A percentile compares a stretch with the other conserved stretches of the same genome.
These are phyloP conservation scores for Chanos chanos DNA, from an alignment of 2,797 vertebrate species.

Conservation along the genomic window DNA sequence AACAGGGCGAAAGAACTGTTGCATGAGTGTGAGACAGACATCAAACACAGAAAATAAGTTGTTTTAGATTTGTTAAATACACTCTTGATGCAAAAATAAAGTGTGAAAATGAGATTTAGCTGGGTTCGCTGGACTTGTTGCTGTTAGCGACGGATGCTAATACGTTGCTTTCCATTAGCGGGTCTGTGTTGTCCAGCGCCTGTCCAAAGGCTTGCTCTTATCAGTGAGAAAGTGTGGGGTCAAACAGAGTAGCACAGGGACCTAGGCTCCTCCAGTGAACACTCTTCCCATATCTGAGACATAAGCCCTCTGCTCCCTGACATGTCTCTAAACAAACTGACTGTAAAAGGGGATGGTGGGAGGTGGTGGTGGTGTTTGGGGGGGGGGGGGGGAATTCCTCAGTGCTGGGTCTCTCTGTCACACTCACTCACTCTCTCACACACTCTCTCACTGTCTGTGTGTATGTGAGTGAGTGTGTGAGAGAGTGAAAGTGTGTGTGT, in stretches of 20 bases:
- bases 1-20: too few species aligned
- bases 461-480: too few species aligned
- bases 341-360: conserved; percentile 66
- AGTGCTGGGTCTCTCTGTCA: conserved; percentile 67
- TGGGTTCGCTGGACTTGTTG: neutral
- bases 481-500: too few species aligned
- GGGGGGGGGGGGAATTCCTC: conserved; percentile 68
- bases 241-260: conserved; percentile 58
- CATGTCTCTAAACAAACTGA: conserved; percentile 74
- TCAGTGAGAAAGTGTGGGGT: conserved; percentile 52
- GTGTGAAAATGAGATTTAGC: too few species aligned
- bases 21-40: too few species aligned
- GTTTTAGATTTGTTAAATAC: too few species aligned
- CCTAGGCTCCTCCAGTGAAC: conserved; percentile 69
- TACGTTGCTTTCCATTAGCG: neutral
- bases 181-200: neutral
- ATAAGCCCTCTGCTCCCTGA: conserved; percentile 72
- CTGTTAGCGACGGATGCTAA: neutral
- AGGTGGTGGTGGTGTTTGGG: conserved; percentile 43
- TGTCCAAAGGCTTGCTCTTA: conserved; percentile 11
- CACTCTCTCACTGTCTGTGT: too few species aligned
- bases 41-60: too few species aligned
- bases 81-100: too few species aligned
- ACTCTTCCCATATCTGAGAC: conserved; percentile 75
- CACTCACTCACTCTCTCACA: conserved; percentile 71